Base-by-base conservation (phyloP, 2,888 invertebrate species). In the Cantharis rufa region DNA sequence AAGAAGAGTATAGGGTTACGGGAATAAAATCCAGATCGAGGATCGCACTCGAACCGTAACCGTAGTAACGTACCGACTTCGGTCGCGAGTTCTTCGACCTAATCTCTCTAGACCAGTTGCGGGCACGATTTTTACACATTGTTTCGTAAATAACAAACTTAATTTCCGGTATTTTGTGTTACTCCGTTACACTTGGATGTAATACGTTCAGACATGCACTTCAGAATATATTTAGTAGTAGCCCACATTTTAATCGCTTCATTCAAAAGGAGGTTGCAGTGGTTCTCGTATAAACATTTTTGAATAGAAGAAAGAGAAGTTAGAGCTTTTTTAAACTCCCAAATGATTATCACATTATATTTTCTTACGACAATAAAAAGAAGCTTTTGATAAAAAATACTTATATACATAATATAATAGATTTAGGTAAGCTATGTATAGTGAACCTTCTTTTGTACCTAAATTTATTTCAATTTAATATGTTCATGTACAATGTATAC, bases 51-150 rank as follows among this genome's bases (percentile, higher is more conserved):
- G 28, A 48, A 71, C 16, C 70, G 75, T 70, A 21, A 62, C 61
- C 78, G 78, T 74, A 78, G 78, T 78, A 78, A 76, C 74, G 73
- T 71, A 69, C 72, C 32, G 68, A 48, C 78, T 69, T 32, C 76
- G 76, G 78, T 74, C 76, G 74, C 74, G 78, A 78, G 82, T 80
- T 77, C 83, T 80, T 82, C 82, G 83, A 83, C 82, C 83, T 82
- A 82, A 82, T 82, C 81, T 73, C 81, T 66, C 80, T 80, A 79
- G 80, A 78, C 77, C 80, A 81, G 80, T 77, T 75, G 78, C 80
- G 80, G 78, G 78, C 80, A 82, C 80, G 82, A 80, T 81, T 79
- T 76, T 79, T 79, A 78, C 71, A 75, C 75, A 72, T 75, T 69
- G 61, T 64, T 76, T 77, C 16, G 71, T 75, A 64, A 70, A 70